These are phyloP conservation scores for Julus scanicus DNA, from an alignment of 2,888 invertebrate genomes.

Conservation along the genomic window DNA sequence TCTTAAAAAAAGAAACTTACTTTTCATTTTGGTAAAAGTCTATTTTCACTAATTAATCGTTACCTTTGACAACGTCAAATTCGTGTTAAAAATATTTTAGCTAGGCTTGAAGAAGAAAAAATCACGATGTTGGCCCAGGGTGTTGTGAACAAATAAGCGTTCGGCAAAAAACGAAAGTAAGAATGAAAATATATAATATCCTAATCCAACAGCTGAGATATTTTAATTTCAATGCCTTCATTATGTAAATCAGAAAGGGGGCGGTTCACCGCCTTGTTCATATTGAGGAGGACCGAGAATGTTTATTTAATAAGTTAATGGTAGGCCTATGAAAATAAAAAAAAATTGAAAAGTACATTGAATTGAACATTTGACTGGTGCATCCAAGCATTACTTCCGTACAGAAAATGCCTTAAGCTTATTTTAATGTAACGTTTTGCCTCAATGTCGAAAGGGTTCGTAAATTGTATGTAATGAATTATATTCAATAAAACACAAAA, in stretches of 20 bases:
- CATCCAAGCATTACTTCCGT: constrained; percentile 31
- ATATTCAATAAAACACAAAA: not conserved
- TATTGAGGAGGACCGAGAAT: not conserved
- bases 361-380: constrained; percentile 25
- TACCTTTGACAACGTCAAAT: not conserved
- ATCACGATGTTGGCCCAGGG: too few species aligned
- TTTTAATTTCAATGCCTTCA: constrained; percentile 23
- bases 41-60: not conserved
- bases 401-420: not conserved
- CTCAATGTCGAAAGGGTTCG: not conserved
- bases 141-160: too few species aligned
- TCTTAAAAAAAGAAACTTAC: not conserved
- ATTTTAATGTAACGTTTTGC: not conserved
- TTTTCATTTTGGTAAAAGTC: not conserved
- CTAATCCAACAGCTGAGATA: not conserved
- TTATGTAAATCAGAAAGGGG: constrained; percentile 13
- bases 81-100: constrained; percentile 36
- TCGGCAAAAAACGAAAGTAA: not conserved
- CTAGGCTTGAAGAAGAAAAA: too few species aligned
- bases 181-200: not conserved
- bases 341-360: not conserved
- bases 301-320: constrained; percentile 27
- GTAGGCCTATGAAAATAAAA: too few species aligned
- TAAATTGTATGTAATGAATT: not conserved
- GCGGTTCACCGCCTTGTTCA: constrained; percentile 1